Evolutionary conservation across 2,797 vertebrate genomes (phyloP).

Genomic region (Brachyalestes nurse): DNA sequence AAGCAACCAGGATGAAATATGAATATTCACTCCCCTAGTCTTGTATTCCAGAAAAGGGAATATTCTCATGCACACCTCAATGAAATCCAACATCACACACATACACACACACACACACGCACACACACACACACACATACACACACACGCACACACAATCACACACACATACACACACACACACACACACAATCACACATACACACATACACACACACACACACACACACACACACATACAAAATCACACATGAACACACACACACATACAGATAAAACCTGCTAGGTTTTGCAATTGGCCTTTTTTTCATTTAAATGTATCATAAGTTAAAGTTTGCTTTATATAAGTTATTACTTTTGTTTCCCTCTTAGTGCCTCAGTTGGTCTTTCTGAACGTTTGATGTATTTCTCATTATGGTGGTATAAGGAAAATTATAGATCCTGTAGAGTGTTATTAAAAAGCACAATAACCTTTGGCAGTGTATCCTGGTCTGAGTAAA

Average conservation of each 20-base stretch:
- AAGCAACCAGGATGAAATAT: not conserved
- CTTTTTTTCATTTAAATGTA: not conserved
- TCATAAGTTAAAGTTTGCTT: too few relatives aligned
- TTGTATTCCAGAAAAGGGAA: not conserved
- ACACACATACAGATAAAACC: not conserved
- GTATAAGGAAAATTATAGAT: slow-evolving; percentile 13
- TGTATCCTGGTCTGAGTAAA: slow-evolving; percentile 5
- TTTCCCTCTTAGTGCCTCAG: slow-evolving; percentile 2
- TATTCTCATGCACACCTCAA: not conserved
- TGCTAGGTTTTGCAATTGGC: too few relatives aligned
- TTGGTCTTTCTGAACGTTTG: slow-evolving; percentile 4
- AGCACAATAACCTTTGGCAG: not conserved
- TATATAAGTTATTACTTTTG: too few relatives aligned
- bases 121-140: not conserved
- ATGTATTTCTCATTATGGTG: slow-evolving; percentile 1
- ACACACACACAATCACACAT: not conserved
- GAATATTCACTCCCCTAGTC: not conserved
- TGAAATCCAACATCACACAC: not conserved
- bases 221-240: not conserved
- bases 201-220: not conserved
- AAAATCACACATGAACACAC: not conserved
- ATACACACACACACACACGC: not conserved
- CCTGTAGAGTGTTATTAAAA: not conserved
- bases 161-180: not conserved
- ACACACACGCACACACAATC: not conserved